Percentiles rank a stretch among this genome's conserved stretches.
phyloP scores from a whole-genome alignment of 1,140 invertebrate species.

The Leucophenga varia region DNA sequence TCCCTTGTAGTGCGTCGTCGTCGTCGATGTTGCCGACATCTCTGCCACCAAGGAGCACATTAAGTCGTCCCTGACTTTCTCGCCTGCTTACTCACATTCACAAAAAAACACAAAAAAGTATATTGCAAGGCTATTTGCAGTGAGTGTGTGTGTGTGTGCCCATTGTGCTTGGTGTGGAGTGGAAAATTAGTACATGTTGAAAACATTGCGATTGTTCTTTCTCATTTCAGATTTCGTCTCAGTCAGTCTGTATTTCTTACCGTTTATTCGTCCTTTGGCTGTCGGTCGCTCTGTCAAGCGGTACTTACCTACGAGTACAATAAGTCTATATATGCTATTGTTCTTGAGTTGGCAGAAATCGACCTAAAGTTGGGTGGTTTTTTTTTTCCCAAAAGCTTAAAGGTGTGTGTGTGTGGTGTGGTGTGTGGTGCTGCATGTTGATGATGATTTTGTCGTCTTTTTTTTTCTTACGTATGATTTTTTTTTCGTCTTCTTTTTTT shows the following conservation, averaged over 20 bases:
- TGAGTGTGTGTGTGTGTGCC: conserved; percentile 22
- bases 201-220: conserved; percentile 44
- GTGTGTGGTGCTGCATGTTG: conserved; percentile 5
- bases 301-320: too few species aligned
- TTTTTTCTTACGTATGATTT: conserved; percentile 42
- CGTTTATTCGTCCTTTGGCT: too few species aligned
- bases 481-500: conserved; percentile 36
- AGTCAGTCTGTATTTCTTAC: too few species aligned
- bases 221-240: too few species aligned
- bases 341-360: too few species aligned
- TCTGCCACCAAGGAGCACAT: conserved; percentile 44
- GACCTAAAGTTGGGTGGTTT: too few species aligned
- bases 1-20: conserved; percentile 53
- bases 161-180: conserved; percentile 47
- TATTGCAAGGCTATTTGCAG: too few species aligned
- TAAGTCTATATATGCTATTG: too few species aligned
- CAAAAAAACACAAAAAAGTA: too few species aligned
- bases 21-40: too few species aligned
- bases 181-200: conserved; percentile 52
- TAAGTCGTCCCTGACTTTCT: conserved; percentile 43
- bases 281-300: conserved; percentile 23
- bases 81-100: background rate
- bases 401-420: background rate
- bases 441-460: conserved; percentile 22
- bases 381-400: too few species aligned